Base-by-base conservation (phyloP, 2,113 vertebrate genomes). In the Craseonycteris thonglongyai region DNA sequence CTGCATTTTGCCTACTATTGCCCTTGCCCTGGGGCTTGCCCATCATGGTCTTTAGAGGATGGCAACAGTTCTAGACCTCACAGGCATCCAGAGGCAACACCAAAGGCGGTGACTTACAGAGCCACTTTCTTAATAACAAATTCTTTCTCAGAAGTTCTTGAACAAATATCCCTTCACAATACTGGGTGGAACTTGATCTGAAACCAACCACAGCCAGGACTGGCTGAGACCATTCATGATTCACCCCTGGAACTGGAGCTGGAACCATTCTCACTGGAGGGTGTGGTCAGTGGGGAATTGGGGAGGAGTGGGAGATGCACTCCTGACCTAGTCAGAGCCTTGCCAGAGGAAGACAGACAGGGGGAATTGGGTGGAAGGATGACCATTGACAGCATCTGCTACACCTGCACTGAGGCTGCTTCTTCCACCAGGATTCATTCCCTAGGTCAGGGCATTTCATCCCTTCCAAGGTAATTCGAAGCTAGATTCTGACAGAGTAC, bases 1-100 rank as follows among this genome's bases (percentile, higher is more conserved):
- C 38, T 6, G 4, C 2, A 1, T 51, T 42, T 61, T 18, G 12
- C 1, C 35, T 35, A 7, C 11, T 6, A 0, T 22, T 66, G 16
- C 35, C 51, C 69, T 16, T n/a, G 15, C 13, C n/a, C 86, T 6
- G 45, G 42, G 1, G 2, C 30, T 81, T 11, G 40, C 2, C 19
- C 19, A 9, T 72, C 30, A 3, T 15, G 42, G 61, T 78, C 4
- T 42, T 56, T 15, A 28, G 22, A 49, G 24, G 1, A 14, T 30
- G 0, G 59, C 5, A 61, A 13, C 26, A 56, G 10, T 13, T 33
- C 33, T 59, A 38, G 49, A 35, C 49, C 42, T 72, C 58, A 74
- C 3, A 61, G 26, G 47, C 18, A 33, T 26, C 6, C 72, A 59
- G 51, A 75, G 42, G 76, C 45, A 80, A 24, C 35, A 35, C 14